phyloP scores from a whole-genome alignment of 2,113 vertebrate species.

The Indicator indicator region DNA sequence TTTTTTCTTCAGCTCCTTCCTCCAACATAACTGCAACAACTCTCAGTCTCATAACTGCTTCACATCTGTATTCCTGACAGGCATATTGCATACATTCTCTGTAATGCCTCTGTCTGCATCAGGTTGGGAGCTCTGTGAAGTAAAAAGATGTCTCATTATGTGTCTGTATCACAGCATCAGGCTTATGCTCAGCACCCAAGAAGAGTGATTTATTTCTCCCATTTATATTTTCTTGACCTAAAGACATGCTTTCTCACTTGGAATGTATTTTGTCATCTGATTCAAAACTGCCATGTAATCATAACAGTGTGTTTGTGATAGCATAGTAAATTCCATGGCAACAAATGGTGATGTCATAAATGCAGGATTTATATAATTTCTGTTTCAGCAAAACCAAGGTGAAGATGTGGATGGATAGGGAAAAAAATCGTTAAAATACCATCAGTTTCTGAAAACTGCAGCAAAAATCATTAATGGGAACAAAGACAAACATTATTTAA shows the following conservation, averaged over 20 bases:
- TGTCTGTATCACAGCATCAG: background rate
- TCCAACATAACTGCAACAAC: background rate
- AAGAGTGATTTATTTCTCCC: slow-evolving; percentile 10
- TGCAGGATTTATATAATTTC: slow-evolving; percentile 29
- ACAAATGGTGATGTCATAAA: slow-evolving; percentile 51
- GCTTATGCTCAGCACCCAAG: background rate
- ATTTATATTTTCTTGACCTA: background rate
- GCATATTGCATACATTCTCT: background rate
- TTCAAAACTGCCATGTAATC: background rate
- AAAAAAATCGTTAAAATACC: slow-evolving; percentile 36
- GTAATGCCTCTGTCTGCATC: background rate
- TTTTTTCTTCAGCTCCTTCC: background rate
- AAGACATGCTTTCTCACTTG: background rate
- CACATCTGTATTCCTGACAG: background rate
- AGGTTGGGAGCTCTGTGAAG: background rate
- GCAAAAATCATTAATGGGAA: slow-evolving; percentile 36
- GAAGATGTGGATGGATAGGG: slow-evolving; percentile 2
- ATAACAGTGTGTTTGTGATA: slow-evolving; percentile 16
- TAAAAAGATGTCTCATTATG: background rate
- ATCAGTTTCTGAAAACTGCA: slow-evolving; percentile 18
- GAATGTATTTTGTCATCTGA: background rate
- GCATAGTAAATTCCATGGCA: slow-evolving; percentile 45
- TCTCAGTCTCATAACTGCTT: background rate
- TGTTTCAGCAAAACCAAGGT: slow-evolving; percentile 28
- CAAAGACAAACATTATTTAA: slow-evolving; percentile 45